Evolutionary conservation across 2,113 vertebrate species (phyloP), one percentile per base, ranked within the genome.

Genomic region (Siniperca chuatsi): DNA sequence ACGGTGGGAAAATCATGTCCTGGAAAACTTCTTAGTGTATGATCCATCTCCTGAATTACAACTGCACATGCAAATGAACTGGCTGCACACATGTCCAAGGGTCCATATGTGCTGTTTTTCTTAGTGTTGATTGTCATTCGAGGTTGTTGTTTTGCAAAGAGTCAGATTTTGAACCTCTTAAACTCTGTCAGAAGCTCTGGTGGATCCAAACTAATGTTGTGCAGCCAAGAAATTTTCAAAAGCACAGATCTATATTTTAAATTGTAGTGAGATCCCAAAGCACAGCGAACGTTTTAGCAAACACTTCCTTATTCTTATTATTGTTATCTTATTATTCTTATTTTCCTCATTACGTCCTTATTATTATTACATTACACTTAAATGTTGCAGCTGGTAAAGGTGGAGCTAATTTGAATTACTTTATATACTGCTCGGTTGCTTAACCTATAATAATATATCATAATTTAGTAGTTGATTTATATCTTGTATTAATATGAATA

Each of bases 11-110:
- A 74, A 83, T 87, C 50, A 29, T 65, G 66, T 74, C 0, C 84
- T 72, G 74, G 78, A 83, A 90, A 84, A 60, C 55, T 12, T 77
- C 83, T 89, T 74, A 87, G 71, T n/a, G 52, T 72, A 11, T 52
- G 89, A 88, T 81, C 46, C 74, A 52, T 2, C 77, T 66, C 0
- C 11, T 80, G 55, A 25, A 44, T 23, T 50, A 68, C 57, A 81
- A n/a, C 10, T 2, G 37, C 20, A 0, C 6, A 72, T 20, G 3
- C 76, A 82, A 0, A 65, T 20, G 20, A 29, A 61, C 48, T 1
- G 0, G 58, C 9, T 48, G 70, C 52, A 33, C 70, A 2, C 65
- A 21, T 21, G 42, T n/a, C 25, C 79, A 37, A 29, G 11, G 8
- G 35, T 70, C 71, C 21, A 11, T 40, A 25, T 46, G 37, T n/a